phyloP scores from a whole-genome alignment of 2,888 invertebrate species.

The Aradus depressus region DNA sequence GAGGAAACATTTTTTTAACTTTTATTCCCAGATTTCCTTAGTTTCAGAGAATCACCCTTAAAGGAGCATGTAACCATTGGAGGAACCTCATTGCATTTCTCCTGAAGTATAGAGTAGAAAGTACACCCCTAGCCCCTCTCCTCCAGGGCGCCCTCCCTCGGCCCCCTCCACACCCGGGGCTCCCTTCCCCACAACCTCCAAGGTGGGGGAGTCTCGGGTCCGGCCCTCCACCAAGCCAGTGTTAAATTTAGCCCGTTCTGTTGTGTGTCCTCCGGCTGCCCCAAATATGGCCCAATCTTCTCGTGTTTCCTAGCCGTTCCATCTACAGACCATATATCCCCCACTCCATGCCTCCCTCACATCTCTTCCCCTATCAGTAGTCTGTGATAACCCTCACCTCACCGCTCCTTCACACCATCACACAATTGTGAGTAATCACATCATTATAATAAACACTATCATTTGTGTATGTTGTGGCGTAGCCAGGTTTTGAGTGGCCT shows the following conservation, averaged over 20 bases:
- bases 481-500: too few relatives aligned
- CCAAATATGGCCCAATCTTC: slow-evolving; percentile 58
- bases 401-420: not conserved
- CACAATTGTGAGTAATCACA: not conserved
- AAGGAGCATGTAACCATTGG: too few relatives aligned
- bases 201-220: slow-evolving; percentile 5
- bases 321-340: not conserved
- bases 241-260: slow-evolving; percentile 15
- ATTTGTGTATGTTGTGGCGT: too few relatives aligned
- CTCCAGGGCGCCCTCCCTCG: too few relatives aligned
- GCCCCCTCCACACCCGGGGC: too few relatives aligned
- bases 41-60: too few relatives aligned
- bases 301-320: slow-evolving; percentile 44
- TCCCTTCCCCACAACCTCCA: not conserved
- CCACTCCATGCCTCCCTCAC: not conserved
- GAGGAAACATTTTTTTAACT: too few relatives aligned
- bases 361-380: not conserved
- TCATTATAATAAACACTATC: too few relatives aligned
- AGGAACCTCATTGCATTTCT: too few relatives aligned
- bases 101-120: too few relatives aligned
- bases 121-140: too few relatives aligned
- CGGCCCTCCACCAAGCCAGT: slow-evolving; percentile 1
- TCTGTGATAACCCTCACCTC: not conserved
- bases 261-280: slow-evolving; percentile 17
- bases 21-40: too few relatives aligned